Percentiles rank a stretch among this genome's conserved stretches.
Conservation (phyloP, 2,888 invertebrate species). For the Caenorhabditis sulstoni region DNA sequence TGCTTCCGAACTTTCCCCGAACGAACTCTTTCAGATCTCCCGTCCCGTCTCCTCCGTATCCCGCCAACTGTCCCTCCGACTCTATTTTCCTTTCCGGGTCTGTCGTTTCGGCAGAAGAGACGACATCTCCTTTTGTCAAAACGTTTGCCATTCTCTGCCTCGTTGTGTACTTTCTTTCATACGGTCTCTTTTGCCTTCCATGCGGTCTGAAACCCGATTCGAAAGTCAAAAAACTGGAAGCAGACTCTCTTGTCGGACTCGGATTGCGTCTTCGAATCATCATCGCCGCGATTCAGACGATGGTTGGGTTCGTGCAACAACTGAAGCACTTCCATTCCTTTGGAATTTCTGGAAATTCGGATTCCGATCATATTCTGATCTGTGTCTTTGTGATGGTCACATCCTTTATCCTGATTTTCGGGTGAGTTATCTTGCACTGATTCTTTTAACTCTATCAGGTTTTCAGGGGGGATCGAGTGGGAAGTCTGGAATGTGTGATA, state of each 20-base stretch:
- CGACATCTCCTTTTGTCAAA: slow-evolving; percentile 27
- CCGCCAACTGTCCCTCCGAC: slow-evolving; percentile 33
- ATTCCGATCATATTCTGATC: slow-evolving; percentile 9
- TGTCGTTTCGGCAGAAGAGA: slow-evolving; percentile 31
- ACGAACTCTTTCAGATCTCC: neutral
- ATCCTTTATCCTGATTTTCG: slow-evolving; percentile 17
- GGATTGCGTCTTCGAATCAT: slow-evolving; percentile 43
- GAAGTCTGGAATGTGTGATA: slow-evolving; percentile 27
- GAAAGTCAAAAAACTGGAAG: slow-evolving; percentile 61
- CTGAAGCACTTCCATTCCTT: slow-evolving; percentile 42
- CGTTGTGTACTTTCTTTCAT: slow-evolving; percentile 59
- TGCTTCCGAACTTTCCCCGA: too few relatives aligned
- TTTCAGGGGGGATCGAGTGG: slow-evolving; percentile 42
- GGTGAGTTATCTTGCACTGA: slow-evolving; percentile 20
- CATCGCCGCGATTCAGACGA: slow-evolving; percentile 45
- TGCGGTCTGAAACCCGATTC: slow-evolving; percentile 58
- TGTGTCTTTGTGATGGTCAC: slow-evolving; percentile 37
- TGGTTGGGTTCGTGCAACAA: slow-evolving; percentile 60
- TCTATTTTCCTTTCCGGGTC: slow-evolving; percentile 33
- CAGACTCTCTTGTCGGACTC: slow-evolving; percentile 46
- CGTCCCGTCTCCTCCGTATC: slow-evolving; percentile 17
- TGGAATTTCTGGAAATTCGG: neutral
- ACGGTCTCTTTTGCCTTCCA: slow-evolving; percentile 63
- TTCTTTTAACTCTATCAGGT: neutral
- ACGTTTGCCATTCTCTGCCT: slow-evolving; percentile 27